A percentile compares a stretch with the other conserved stretches of the same genome.
These are phyloP conservation scores for Dasypogon diadema DNA, from an alignment of 2,888 invertebrate species.

Conservation along the genomic window DNA sequence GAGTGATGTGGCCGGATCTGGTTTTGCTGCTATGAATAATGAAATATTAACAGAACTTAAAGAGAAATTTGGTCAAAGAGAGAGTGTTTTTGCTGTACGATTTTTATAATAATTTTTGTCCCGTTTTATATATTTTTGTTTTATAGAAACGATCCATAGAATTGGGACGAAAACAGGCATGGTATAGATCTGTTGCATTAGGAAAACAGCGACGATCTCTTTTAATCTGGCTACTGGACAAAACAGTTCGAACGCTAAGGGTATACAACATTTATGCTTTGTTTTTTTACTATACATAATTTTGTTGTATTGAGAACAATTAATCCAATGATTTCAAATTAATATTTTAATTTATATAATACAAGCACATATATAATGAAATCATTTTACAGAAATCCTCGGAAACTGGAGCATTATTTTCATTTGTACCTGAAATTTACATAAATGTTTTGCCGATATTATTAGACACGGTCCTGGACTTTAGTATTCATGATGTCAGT, in stretches of 20 bases:
- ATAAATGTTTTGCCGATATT: conserved; percentile 71
- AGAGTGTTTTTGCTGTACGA: conserved; percentile 66
- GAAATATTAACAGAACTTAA: conserved; percentile 64
- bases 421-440: conserved; percentile 78
- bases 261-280: conserved; percentile 59
- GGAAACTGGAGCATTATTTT: conserved; percentile 72
- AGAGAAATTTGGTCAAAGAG: conserved; percentile 64
- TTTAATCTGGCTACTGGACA: conserved; percentile 72
- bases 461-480: conserved; percentile 67
- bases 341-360: too few species aligned
- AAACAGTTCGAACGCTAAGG: conserved; percentile 69
- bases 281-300: not conserved
- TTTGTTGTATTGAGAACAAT: not conserved
- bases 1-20: conserved; percentile 62
- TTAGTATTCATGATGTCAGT: conserved; percentile 66
- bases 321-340: not conserved
- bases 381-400: conserved; percentile 73
- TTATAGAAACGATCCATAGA: conserved; percentile 70
- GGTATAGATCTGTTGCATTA: conserved; percentile 75
- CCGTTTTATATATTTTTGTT: conserved; percentile 16
- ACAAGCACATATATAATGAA: too few species aligned
- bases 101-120: not conserved
- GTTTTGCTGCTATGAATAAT: conserved; percentile 63
- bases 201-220: conserved; percentile 71
- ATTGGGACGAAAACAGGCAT: conserved; percentile 75